Evolutionary conservation across 2,888 invertebrate genomes (phyloP), one percentile per base, ranked within the genome.

Genomic region (Tromatobia lineatoria): DNA sequence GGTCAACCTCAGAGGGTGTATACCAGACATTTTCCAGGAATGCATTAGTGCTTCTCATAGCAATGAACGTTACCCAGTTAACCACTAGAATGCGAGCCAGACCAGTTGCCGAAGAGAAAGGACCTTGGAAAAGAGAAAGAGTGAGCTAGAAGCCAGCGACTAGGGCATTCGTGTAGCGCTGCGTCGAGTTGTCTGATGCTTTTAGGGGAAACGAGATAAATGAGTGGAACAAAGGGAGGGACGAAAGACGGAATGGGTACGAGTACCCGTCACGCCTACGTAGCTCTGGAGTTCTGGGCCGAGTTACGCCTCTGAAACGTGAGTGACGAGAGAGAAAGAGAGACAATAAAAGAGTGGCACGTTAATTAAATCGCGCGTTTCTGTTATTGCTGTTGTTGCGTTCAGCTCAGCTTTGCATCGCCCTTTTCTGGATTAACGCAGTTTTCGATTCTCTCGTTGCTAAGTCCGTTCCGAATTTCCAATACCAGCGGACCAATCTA

Each of bases 121-220:
- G 50, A 47, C 50, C 54, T 42, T 29, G 29, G 15, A 76, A 29
- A 29, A 20, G 76, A 29, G 54, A 54, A 45, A 54, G 66, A 67
- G 76, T 67, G 42, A 45, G 54, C 45, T 42, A 25, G 67, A 67
- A 38, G 42, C 10, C 8, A 57, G 67, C 29, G 11, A 45, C 57
- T 18, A 47, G 52, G 66, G 67, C 29, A 54, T 20, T 59, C 25
- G 15, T 47, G 34, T 25, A 76, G 66, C 15, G 10, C 67, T 54
- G 59, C 13, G 45, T 45, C 13, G 57, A 38, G 67, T 67, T 29
- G 76, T 54, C 66, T 20, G 45, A 52, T 20, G 69, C 77, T 77
- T 69, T 77, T 77, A 77, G 59, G 69, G 77, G 47, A 77, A 77
- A 69, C 57, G 69, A 77, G 77, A 77, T 69, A 69, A 77, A 77